Evolutionary conservation across 2,113 vertebrate genomes (phyloP).

Genomic region (Isurus oxyrinchus): DNA sequence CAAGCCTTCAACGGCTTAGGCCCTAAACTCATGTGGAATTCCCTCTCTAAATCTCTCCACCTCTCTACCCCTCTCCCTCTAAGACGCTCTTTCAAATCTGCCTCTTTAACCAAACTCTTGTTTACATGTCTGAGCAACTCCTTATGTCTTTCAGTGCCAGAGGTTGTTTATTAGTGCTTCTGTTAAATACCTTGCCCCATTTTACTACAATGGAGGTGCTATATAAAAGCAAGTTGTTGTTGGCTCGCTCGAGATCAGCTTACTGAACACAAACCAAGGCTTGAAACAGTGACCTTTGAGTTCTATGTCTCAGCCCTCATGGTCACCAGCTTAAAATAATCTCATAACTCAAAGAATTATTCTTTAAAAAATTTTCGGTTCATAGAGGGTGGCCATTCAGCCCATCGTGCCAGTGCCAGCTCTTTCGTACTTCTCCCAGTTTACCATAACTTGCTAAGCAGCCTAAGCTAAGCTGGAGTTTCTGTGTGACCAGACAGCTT

Average conservation of each 20-base stretch:
- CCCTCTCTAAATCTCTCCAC: neutral
- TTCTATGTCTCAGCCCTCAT: neutral
- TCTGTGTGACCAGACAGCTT: neutral
- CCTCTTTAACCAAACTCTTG: neutral
- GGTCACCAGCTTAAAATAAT: neutral
- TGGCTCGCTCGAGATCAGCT: neutral
- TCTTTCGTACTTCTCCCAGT: neutral
- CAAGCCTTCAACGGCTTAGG: neutral
- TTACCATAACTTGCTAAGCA: neutral
- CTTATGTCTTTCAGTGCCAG: no score
- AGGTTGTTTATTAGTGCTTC: neutral
- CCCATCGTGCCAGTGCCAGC: neutral
- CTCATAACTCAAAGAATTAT: neutral
- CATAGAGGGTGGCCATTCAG: neutral
- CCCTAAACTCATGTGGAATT: neutral
- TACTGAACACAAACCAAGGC: neutral
- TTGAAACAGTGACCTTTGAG: neutral
- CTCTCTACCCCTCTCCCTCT: no score
- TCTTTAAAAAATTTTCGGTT: neutral
- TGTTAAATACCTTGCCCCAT: neutral
- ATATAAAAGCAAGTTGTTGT: neutral
- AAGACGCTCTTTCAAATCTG: neutral
- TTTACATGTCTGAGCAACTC: neutral
- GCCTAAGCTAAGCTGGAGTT: neutral
- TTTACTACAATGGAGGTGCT: neutral